Evolutionary conservation across 2,113 vertebrate species (phyloP), one percentile per base, ranked within the genome.

Genomic region (Pampusana beccarii): DNA sequence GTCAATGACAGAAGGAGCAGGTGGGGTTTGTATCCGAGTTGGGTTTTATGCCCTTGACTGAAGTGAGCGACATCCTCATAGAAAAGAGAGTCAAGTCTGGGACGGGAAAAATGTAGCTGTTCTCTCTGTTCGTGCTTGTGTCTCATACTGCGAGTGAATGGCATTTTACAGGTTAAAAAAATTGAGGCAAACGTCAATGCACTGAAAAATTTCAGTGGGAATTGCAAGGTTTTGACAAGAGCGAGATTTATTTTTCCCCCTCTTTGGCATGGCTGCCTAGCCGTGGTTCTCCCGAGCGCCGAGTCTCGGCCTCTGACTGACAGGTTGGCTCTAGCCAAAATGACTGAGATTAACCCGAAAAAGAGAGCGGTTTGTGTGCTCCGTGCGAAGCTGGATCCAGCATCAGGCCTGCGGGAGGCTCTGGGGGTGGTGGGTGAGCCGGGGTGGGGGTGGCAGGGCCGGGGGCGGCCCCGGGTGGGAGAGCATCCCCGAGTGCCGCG

Each of bases 401-500:
- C 64, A 34, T 48, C 13, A 42, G 67, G 19, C 11, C 5, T 58
- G 38, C 0, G 1, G 46, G 70, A 90, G 23, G 20, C 28, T 58
- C 28, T 67, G 54, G 40, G 20, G 0, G 0, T 38, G 44, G 18
- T 42, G 80, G 34, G 12, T 48, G 54, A 65, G 53, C 2, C 3
- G 6, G 64, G 46, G 13, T 8, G 4, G 1, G 10, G 34, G 24
- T 26, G 34, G 16, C 31, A 4, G 33, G 62, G n/a, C 75, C 28
- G 56, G 79, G 60, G 10, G 36, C 46, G 51, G 84, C 8, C 61
- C 65, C 0, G 4, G 67, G 48, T 28, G 16, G 29, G 50, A 40
- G 61, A 7, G 14, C 58, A 19, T 38, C 0, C 0, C 40, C 23
- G 0, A 53, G 17, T n/a, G 31, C 56, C 2, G 1, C 3, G 2